These are phyloP conservation scores for Cavia aperea DNA, from an alignment of 2,113 vertebrate genomes.

Conservation along the genomic window DNA sequence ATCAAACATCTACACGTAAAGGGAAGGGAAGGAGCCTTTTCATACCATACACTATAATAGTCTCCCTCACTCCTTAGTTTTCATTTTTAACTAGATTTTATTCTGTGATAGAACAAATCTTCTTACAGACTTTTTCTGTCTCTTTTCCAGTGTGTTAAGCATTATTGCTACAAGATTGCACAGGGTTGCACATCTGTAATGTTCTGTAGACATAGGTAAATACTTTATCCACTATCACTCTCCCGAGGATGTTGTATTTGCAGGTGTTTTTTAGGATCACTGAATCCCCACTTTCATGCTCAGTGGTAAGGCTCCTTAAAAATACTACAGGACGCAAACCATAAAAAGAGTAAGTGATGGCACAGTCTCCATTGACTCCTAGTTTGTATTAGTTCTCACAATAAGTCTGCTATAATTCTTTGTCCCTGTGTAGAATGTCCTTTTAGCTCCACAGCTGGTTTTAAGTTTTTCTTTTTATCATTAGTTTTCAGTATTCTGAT, in stretches of 20 bases:
- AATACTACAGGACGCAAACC: neutral
- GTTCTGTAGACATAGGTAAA: neutral
- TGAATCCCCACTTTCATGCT: neutral
- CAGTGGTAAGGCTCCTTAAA: neutral
- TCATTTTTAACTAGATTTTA: conserved; percentile 21
- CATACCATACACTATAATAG: neutral
- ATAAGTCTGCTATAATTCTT: neutral
- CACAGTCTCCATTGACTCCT: neutral
- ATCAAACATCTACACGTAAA: neutral
- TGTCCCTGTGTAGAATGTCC: neutral
- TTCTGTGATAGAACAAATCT: neutral
- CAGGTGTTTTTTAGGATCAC: neutral
- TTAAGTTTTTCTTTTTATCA: conserved; percentile 31
- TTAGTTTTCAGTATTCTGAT: conserved; percentile 18
- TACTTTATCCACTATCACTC: neutral
- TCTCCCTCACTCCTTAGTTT: neutral
- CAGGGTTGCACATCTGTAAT: neutral
- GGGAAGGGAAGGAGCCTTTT: neutral
- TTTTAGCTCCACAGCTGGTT: neutral
- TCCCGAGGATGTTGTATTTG: neutral
- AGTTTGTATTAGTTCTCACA: neutral
- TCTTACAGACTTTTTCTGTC: neutral
- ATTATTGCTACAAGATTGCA: neutral
- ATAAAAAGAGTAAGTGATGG: neutral
- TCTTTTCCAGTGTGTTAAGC: neutral